phyloP scores from a whole-genome alignment of 2,888 invertebrate species.

The Chouioia cunea region DNA sequence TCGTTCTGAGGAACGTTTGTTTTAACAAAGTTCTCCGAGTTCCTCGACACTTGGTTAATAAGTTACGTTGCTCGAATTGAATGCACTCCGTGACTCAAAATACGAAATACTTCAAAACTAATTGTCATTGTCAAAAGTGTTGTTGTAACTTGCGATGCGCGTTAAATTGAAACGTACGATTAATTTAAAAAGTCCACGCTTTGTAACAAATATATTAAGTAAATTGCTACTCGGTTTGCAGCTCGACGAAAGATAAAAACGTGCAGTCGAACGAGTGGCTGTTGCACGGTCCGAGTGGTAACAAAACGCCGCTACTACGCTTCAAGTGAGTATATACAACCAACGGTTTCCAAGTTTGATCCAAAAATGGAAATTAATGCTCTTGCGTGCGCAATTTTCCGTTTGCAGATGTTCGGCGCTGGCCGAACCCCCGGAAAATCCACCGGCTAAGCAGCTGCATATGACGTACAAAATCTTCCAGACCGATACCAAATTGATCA shows the following conservation, averaged over 20 bases:
- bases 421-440: conserved; percentile 63
- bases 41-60: too few relatives aligned
- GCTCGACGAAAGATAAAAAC: conserved; percentile 59
- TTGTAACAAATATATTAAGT: too few relatives aligned
- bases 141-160: too few relatives aligned
- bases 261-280: conserved; percentile 62
- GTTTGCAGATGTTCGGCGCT: conserved; percentile 63
- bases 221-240: conserved; percentile 48
- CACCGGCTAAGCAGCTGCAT: conserved; percentile 72
- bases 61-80: too few relatives aligned
- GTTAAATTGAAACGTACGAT: too few relatives aligned
- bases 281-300: conserved; percentile 59
- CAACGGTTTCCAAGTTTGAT: neutral
- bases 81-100: too few relatives aligned
- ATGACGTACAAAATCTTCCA: conserved; percentile 85
- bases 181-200: too few relatives aligned
- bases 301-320: conserved; percentile 61
- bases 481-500: conserved; percentile 84
- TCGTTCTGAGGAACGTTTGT: too few relatives aligned
- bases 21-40: too few relatives aligned
- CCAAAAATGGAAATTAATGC: conserved; percentile 9
- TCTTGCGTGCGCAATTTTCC: conserved; percentile 18
- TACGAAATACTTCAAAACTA: too few relatives aligned
- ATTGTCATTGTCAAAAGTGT: too few relatives aligned
- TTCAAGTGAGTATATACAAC: conserved; percentile 61